Evolutionary conservation across 2,888 invertebrate genomes (phyloP), one percentile per base, ranked within the genome.

Genomic region (Nomada flava): DNA sequence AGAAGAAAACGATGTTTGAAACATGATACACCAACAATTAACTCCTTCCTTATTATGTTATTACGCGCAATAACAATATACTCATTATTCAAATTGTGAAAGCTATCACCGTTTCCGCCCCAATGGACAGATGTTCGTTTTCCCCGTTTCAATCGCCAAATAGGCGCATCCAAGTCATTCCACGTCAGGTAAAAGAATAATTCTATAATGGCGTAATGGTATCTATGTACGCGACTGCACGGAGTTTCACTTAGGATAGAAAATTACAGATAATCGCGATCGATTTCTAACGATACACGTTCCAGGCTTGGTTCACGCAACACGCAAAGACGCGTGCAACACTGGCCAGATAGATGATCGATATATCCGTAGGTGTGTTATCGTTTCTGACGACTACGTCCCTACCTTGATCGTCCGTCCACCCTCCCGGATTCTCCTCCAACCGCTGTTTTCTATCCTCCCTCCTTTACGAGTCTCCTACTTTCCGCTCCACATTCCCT

Each of bases 351-450:
- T 86, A 76, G 86, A 90, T 91, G 90, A 91, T 91, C 91, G 90
- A 91, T 91, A 90, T 90, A 90, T 89, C 86, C 89, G 87, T 89
- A 86, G 84, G 86, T 89, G 90, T 88, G 90, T 91, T 91, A 91
- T 91, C 90, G 89, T 89, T 89, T 89, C 89, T 88, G 90, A 90
- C 89, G 88, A 91, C 88, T 85, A 88, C 77, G 73, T 82, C 77
- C 71, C 75, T 83, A 79, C 83, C 75, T 84, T 87, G 67, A 75
- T 85, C 82, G 69, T 72, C 79, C 76, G 67, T 75, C 68, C 78
- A 84, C 74, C 81, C 75, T 76, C 71, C 36, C 36, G 7, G 64
- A 68, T 76, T 59, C 79, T 78, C 77, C 83, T 79, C 76, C 69
- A 74, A 80, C 79, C 76, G 76, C 84, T 84, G 72, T 83, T 79